Conservation (phyloP, 2,797 vertebrate species). For the Danio aesculapii region DNA sequence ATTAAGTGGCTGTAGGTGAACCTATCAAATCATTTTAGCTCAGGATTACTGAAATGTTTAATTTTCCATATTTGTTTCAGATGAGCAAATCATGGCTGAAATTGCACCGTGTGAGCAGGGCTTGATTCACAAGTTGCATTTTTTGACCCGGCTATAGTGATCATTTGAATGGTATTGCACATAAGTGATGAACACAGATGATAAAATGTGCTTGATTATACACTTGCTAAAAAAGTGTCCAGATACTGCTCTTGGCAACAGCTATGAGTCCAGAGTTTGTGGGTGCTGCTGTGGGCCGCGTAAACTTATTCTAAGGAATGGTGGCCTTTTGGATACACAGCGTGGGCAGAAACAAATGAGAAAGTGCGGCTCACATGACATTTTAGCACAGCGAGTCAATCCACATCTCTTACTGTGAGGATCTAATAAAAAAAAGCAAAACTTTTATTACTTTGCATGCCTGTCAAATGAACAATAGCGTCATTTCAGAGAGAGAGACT, state of each 20-base stretch:
- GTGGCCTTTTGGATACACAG: slow-evolving; percentile 64
- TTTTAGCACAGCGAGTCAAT: slow-evolving; percentile 66
- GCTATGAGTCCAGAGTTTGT: slow-evolving; percentile 32
- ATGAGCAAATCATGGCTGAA: too few species aligned
- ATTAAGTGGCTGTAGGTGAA: too few species aligned
- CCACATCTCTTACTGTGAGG: slow-evolving; percentile 47
- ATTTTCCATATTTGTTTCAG: too few species aligned
- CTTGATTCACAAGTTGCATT: too few species aligned
- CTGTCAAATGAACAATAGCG: slow-evolving; percentile 35
- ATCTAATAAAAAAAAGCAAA: slow-evolving; percentile 17
- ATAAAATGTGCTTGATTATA: background rate
- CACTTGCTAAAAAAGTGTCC: background rate
- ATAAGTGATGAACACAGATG: background rate
- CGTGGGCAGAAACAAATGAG: slow-evolving; percentile 41
- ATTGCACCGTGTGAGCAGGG: too few species aligned
- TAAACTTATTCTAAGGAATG: slow-evolving; percentile 64
- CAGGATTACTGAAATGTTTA: too few species aligned
- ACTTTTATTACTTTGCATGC: slow-evolving; percentile 40
- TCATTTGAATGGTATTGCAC: too few species aligned
- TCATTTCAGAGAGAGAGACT: slow-evolving; percentile 35
- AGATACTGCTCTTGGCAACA: slow-evolving; percentile 6
- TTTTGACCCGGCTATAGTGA: too few species aligned
- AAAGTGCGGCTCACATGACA: slow-evolving; percentile 68
- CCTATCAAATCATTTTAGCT: too few species aligned
- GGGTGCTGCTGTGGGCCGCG: slow-evolving; percentile 59